Base-by-base conservation (phyloP, 2,113 vertebrate species). In the Alexandromys fortis region DNA sequence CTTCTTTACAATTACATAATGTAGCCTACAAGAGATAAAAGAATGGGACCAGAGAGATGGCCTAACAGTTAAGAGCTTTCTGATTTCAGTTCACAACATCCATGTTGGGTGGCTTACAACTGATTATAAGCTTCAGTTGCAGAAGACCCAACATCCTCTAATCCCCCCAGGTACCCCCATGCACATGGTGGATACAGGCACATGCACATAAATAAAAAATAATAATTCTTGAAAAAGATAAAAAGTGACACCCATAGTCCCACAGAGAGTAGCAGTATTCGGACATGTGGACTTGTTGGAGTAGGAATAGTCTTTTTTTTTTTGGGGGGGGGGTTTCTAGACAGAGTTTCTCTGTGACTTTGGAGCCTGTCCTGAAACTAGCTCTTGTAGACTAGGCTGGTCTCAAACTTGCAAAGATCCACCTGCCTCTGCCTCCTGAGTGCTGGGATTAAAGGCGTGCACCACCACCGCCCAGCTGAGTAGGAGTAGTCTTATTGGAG, bases 111-210 rank as follows among this genome's bases (percentile, higher is more conserved):
- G 58, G 30, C 21, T 26, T 58, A 35, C 33, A 24, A 13, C 33
- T 58, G 52, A 12, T 24, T 58, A 14, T 82, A 58, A 38, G 26
- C 9, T 38, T 58, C 21, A 61, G 22, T 61, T 82, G 35, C 6
- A 61, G 12, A 61, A 35, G 55, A 58, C 38, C 35, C 55, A 38
- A 38, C 1, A 17, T 7, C 38, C 13, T 83, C n/a, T 82, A 7
- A 14, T 42, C 0, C 24, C 24, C 22, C 17, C 3, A 38, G 3
- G 6, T 7, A 61, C 7, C 1, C 7, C 1, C 3, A 17, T 83
- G 13, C 22, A 83, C 7, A 26, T 26, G 24, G 24, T 63, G n/a
- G 13, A 42, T 63, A 14, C 7, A 30, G 24, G 58, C n/a, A 42
- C 22, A 63, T 17, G 26, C 7, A 61, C 19, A 58, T 81, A 55